Evolutionary conservation across 2,888 invertebrate species (phyloP).

Genomic region (Thymelicus sylvestris): DNA sequence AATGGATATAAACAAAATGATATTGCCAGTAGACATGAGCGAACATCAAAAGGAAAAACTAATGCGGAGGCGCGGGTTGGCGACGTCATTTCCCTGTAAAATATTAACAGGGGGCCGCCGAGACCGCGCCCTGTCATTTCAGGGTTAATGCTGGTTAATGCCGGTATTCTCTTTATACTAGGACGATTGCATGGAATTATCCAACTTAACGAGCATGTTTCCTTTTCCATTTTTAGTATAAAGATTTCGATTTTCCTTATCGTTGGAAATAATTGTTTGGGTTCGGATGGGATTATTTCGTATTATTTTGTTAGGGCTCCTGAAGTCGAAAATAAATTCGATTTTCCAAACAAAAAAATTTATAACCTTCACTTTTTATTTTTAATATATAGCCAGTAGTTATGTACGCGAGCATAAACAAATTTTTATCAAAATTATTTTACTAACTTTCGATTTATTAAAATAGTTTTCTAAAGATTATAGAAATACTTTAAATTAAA

Average conservation of each 20-base stretch:
- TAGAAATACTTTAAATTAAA: no score
- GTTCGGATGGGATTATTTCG: neutral
- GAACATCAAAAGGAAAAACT: constrained; percentile 81
- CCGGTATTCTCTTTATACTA: constrained; percentile 61
- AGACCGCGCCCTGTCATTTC: constrained; percentile 68
- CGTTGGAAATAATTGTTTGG: constrained; percentile 11
- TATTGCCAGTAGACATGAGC: constrained; percentile 69
- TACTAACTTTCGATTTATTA: no score
- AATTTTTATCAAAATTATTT: no score
- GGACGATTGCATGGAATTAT: constrained; percentile 66
- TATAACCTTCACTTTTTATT: no score
- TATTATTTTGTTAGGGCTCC: no score
- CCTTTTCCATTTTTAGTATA: constrained; percentile 39
- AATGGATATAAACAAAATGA: constrained; percentile 71
- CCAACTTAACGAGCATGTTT: constrained; percentile 57
- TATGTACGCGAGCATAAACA: no score
- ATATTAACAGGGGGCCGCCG: constrained; percentile 70
- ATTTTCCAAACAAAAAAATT: no score
- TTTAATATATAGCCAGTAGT: no score
- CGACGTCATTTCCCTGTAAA: constrained; percentile 74
- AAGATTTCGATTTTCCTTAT: constrained; percentile 32
- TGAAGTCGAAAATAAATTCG: no score
- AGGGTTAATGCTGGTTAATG: constrained; percentile 74
- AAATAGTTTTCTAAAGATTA: no score
- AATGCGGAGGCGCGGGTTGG: constrained; percentile 66